A percentile compares a stretch with the other conserved stretches of the same genome.
Evolutionary conservation across 23 tunicate species (phyloP).

Genomic region (Ascidia mentula): DNA sequence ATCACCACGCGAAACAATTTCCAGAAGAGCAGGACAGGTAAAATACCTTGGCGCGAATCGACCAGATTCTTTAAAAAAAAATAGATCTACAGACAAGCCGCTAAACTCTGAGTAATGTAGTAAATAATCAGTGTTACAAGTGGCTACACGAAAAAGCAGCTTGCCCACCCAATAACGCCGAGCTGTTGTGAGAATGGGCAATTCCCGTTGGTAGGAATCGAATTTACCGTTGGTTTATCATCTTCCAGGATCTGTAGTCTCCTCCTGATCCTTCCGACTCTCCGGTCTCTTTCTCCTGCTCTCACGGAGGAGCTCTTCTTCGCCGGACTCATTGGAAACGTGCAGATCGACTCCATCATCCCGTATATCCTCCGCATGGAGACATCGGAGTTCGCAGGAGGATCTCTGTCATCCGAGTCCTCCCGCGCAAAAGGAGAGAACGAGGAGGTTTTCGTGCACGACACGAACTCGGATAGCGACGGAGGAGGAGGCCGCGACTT

Average conservation of each 20-base stretch:
- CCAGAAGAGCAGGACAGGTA: conserved; percentile 83
- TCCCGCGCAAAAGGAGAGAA: neutral
- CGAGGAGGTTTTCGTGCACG: neutral
- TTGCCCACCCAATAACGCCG: no score
- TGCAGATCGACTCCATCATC: conserved; percentile 83
- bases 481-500: neutral
- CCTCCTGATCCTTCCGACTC: conserved; percentile 56
- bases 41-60: no score
- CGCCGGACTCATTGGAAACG: conserved; percentile 87
- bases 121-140: no score
- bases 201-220: no score
- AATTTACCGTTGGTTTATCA: no score
- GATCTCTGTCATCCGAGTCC: neutral
- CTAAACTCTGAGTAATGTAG: no score
- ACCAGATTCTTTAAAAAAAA: no score
- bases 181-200: no score
- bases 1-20: conserved; percentile 36
- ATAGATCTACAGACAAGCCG: no score
- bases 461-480: neutral
- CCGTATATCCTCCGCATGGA: conserved; percentile 88
- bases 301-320: conserved; percentile 81
- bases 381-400: conserved; percentile 56
- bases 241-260: conserved; percentile 47
- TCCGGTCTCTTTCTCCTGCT: conserved; percentile 51
- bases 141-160: no score